Evolutionary conservation across 2,113 vertebrate species (phyloP).

Genomic region (Poecilia latipinna): DNA sequence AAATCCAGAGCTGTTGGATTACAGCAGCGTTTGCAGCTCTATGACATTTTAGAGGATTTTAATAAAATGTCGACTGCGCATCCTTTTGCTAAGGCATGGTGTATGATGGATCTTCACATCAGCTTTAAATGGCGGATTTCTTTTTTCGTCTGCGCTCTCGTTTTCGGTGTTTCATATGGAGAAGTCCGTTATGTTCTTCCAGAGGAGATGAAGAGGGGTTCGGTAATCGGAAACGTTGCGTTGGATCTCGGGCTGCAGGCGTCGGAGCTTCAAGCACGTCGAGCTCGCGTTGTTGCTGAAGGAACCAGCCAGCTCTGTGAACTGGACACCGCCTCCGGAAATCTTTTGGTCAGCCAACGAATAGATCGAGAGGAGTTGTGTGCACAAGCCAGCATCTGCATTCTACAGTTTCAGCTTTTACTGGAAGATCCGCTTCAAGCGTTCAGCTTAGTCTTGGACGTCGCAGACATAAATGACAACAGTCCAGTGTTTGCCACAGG

Average conservation of each 20-base stretch:
- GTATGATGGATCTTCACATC: constrained; percentile 26
- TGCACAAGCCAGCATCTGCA: constrained; percentile 58
- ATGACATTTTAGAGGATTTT: constrained; percentile 26
- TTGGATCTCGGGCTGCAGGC: constrained; percentile 70
- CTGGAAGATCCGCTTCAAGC: constrained; percentile 76
- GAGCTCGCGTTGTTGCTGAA: constrained; percentile 73
- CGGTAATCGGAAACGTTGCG: constrained; percentile 74
- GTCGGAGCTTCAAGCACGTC: constrained; percentile 61
- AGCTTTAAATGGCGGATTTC: constrained; percentile 27
- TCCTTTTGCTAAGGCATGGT: constrained; percentile 26
- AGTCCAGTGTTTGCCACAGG: constrained; percentile 68
- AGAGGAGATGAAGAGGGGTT: constrained; percentile 74
- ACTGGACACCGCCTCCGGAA: constrained; percentile 71
- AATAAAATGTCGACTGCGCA: constrained; percentile 23
- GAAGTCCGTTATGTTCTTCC: constrained; percentile 75
- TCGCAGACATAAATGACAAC: constrained; percentile 81
- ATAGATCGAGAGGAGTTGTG: constrained; percentile 81
- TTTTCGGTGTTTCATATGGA: constrained; percentile 50
- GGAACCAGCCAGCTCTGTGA: constrained; percentile 72
- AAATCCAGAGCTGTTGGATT: constrained; percentile 37
- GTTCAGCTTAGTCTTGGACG: constrained; percentile 73
- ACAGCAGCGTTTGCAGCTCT: constrained; percentile 47
- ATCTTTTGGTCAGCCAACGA: constrained; percentile 74
- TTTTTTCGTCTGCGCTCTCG: constrained; percentile 41
- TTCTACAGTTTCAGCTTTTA: constrained; percentile 74